Evolutionary conservation across 2,113 vertebrate genomes (phyloP).

Genomic region (Shinisaurus crocodilurus): DNA sequence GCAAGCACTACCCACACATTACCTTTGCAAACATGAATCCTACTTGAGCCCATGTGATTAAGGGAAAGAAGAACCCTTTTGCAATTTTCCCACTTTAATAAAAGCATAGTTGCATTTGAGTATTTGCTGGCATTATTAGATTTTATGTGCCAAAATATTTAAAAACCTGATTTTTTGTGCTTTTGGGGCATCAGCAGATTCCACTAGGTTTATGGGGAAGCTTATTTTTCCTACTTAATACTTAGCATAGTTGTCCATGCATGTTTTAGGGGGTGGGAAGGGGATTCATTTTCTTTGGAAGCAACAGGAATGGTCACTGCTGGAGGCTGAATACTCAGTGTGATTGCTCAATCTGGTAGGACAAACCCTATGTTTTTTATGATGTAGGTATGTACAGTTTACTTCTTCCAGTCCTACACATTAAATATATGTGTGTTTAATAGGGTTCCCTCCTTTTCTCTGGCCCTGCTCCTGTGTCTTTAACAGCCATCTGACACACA

Average conservation of each 20-base stretch:
- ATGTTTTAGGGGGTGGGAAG: background rate
- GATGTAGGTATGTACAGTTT: background rate
- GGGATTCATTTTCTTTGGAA: background rate
- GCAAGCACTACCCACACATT: background rate
- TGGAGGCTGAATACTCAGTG: background rate
- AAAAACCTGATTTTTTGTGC: conserved; percentile 31
- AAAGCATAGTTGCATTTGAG: background rate
- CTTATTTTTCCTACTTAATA: conserved; percentile 34
- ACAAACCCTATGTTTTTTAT: background rate
- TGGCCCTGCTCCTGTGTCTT: background rate
- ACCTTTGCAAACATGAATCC: background rate
- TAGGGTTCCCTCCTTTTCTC: background rate
- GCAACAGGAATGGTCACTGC: background rate
- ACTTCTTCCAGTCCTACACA: background rate
- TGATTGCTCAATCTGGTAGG: background rate
- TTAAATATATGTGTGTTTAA: background rate
- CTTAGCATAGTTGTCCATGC: conserved; percentile 26
- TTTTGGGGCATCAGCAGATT: conserved; percentile 35
- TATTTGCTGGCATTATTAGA: conserved; percentile 8
- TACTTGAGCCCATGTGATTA: background rate
- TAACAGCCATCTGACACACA: background rate
- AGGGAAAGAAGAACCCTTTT: background rate
- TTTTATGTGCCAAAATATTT: conserved; percentile 28
- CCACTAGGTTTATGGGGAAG: conserved; percentile 17
- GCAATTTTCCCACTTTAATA: background rate